Conservation (phyloP, 2,113 vertebrate species). For the Rattus norvegicus region DNA sequence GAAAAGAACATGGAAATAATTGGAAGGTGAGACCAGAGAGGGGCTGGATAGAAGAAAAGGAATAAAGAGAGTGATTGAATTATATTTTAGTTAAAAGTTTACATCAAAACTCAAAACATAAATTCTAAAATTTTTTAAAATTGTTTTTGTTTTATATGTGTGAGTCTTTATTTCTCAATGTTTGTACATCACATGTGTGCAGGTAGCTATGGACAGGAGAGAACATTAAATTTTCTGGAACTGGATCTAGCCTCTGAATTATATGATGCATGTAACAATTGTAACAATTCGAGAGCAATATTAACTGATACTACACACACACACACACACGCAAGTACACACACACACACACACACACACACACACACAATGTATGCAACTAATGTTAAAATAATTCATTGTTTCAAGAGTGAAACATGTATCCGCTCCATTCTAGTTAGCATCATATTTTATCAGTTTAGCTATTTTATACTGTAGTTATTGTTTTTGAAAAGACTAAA, state of each 20-base stretch:
- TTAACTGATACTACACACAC: neutral
- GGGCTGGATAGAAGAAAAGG: neutral
- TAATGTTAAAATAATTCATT: neutral
- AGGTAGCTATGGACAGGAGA: rapidly evolving
- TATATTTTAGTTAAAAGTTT: neutral
- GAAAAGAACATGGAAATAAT: neutral
- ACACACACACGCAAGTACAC: too few species aligned
- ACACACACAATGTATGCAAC: neutral
- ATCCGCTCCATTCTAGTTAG: neutral
- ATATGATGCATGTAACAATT: neutral
- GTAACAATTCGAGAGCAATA: neutral
- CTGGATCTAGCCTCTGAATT: too few species aligned
- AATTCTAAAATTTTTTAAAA: neutral
- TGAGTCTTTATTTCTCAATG: neutral
- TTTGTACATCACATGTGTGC: neutral
- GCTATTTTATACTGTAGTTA: neutral
- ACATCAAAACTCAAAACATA: neutral
- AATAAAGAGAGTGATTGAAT: neutral
- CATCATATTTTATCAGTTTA: neutral
- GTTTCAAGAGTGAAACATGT: neutral
- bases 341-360: too few species aligned
- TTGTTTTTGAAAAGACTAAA: neutral
- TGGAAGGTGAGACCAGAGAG: neutral
- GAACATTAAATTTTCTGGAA: too few species aligned
- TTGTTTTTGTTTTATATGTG: neutral